Evolutionary conservation across 2,113 vertebrate species (phyloP).

Genomic region (Chlorodrepanis virens): DNA sequence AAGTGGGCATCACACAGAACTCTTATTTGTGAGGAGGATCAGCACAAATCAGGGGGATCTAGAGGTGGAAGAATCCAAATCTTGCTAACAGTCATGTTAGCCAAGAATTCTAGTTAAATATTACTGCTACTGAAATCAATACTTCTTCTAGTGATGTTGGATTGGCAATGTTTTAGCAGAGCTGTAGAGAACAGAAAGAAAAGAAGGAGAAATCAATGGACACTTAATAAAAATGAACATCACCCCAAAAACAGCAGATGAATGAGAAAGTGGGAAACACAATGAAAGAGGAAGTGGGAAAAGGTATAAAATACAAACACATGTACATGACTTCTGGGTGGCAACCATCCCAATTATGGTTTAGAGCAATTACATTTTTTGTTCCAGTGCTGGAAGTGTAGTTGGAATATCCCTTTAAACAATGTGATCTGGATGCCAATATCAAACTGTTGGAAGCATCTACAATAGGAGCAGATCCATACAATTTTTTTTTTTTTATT

Average conservation of each 20-base stretch:
- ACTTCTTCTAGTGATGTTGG: neutral
- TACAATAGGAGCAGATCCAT: neutral
- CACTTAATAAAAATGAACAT: neutral
- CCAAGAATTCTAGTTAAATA: neutral
- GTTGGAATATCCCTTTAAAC: neutral
- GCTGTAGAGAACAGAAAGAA: neutral
- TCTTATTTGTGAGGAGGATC: neutral
- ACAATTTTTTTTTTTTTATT: neutral
- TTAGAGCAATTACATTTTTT: neutral
- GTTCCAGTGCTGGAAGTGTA: neutral
- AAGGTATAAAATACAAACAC: neutral
- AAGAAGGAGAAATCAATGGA: neutral
- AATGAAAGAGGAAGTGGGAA: neutral
- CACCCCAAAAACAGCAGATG: neutral
- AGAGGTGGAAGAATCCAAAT: neutral
- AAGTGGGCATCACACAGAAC: neutral
- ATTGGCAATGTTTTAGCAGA: neutral
- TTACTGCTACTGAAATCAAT: neutral
- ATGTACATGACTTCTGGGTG: neutral
- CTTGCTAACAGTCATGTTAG: neutral
- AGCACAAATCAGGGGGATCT: neutral
- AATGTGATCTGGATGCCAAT: neutral
- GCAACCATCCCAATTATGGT: neutral
- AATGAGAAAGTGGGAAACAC: neutral
- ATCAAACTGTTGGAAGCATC: neutral